Evolutionary conservation across 2,888 invertebrate species (phyloP).

Genomic region (Abrostola triplasia): DNA sequence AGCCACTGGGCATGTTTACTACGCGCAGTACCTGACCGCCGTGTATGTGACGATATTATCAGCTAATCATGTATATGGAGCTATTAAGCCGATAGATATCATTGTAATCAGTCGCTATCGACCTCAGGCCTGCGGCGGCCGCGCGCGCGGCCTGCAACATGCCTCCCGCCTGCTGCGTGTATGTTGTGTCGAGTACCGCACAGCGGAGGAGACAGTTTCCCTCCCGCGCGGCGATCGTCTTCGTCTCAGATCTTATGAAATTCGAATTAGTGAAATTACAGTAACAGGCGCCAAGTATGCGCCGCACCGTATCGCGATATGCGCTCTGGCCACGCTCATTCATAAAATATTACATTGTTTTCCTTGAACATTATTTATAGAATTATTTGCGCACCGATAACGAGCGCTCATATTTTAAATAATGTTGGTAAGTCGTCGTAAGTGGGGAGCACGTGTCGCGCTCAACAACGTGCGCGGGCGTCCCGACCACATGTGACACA

Average conservation of each 20-base stretch:
- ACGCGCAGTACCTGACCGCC: too few species aligned
- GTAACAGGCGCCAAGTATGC: conserved; percentile 27
- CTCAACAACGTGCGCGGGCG: neutral
- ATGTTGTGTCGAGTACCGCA: neutral
- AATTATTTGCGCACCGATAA: conserved; percentile 55
- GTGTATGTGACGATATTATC: neutral
- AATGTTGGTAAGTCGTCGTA: conserved; percentile 19
- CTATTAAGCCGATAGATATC: conserved; percentile 22
- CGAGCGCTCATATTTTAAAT: conserved; percentile 47
- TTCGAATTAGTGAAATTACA: conserved; percentile 52
- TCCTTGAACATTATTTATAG: conserved; percentile 57
- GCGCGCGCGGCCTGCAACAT: conserved; percentile 5
- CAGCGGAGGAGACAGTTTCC: conserved; percentile 5
- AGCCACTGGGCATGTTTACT: too few species aligned
- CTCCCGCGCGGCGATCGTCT: conserved; percentile 9
- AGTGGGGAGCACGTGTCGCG: conserved; percentile 39
- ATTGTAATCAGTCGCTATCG: conserved; percentile 35
- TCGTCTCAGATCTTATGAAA: conserved; percentile 30
- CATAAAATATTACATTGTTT: conserved; percentile 57
- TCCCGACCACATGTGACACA: conserved; percentile 33
- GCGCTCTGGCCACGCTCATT: conserved; percentile 43
- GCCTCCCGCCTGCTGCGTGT: conserved; percentile 9
- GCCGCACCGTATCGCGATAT: conserved; percentile 8
- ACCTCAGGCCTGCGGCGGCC: conserved; percentile 13
- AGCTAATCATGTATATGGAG: conserved; percentile 9